These are phyloP conservation scores for Monarcha castaneiventris DNA, from an alignment of 2,113 vertebrate species.

Conservation along the genomic window DNA sequence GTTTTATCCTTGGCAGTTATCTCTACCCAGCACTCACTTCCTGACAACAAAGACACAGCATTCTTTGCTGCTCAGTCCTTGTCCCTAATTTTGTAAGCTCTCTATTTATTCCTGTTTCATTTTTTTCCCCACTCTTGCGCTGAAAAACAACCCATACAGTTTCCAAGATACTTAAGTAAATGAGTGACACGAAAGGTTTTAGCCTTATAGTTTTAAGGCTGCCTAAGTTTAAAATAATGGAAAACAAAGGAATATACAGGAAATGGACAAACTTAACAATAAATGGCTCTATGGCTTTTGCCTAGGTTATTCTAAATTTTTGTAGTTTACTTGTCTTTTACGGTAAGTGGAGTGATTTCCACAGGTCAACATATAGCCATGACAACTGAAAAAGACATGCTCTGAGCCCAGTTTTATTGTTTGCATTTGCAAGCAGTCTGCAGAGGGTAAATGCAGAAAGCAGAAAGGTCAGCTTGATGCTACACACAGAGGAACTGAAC, in stretches of 20 bases:
- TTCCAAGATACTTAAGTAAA: neutral
- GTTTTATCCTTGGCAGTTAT: neutral
- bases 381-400: neutral
- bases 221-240: neutral
- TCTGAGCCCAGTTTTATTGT: neutral
- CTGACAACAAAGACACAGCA: neutral
- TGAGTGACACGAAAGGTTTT: neutral
- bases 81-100: neutral
- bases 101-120: neutral
- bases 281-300: neutral
- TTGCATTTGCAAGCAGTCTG: neutral
- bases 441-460: neutral
- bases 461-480: neutral
- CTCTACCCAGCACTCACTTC: fast-evolving
- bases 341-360: neutral
- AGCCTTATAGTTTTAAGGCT: neutral
- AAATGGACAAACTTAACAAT: neutral
- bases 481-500: neutral
- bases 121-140: neutral
- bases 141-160: neutral
- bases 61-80: neutral
- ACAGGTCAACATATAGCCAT: neutral
- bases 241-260: neutral
- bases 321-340: neutral
- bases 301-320: neutral